A percentile compares a stretch with the other conserved stretches of the same genome.
Evolutionary conservation across 2,113 vertebrate genomes (phyloP).

Genomic region (Entomyzon cyanotis): DNA sequence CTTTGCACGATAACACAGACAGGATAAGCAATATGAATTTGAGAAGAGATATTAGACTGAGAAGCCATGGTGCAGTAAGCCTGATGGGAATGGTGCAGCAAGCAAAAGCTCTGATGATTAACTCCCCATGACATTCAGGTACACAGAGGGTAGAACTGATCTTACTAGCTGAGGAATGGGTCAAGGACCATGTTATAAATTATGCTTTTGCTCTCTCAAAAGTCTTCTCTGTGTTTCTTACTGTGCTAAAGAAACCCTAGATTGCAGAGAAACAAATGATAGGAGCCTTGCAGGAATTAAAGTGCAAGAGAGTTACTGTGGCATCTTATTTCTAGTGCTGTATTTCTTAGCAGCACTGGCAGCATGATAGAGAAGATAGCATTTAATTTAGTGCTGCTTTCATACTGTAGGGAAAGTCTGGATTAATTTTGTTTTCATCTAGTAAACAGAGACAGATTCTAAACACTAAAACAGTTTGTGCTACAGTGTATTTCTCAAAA

Average conservation of each 20-base stretch:
- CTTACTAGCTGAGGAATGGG: not conserved
- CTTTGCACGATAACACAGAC: not conserved
- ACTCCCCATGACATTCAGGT: not conserved
- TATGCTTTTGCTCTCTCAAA: not conserved
- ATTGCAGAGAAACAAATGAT: not conserved
- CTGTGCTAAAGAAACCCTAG: not conserved
- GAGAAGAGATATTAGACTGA: not conserved
- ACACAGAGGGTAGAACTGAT: not conserved
- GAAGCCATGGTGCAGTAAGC: not conserved
- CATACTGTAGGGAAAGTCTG: not conserved
- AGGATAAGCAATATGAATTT: not conserved
- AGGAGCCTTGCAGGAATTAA: not conserved
- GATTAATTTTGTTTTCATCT: slow-evolving; percentile 34
- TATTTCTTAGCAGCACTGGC: not conserved
- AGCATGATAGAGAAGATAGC: not conserved
- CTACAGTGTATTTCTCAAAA: not conserved
- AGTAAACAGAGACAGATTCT: not conserved
- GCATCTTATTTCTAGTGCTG: not conserved
- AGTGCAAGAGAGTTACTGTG: not conserved
- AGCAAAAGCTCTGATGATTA: not conserved
- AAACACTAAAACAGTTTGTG: not conserved
- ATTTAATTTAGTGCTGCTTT: slow-evolving; percentile 33
- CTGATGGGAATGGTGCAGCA: not conserved
- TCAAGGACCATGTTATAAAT: not conserved
- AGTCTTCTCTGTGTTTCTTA: not conserved